A percentile compares a stretch with the other conserved stretches of the same genome.
Conservation (phyloP, 1,140 invertebrate species). For the Eumaeus atala region DNA sequence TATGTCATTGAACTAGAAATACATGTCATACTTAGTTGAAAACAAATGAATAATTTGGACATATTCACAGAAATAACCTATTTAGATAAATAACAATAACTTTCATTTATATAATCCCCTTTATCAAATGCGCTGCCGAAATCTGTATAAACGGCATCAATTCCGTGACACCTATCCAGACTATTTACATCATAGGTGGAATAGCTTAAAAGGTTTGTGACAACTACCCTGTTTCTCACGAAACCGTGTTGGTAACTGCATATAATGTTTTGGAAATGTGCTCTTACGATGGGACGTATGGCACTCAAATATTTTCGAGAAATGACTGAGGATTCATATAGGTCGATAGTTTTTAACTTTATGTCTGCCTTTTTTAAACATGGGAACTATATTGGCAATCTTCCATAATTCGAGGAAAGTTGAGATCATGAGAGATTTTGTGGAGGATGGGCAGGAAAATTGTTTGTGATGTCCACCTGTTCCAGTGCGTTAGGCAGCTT, state of each 20-base stretch:
- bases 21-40: too few relatives aligned
- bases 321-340: conserved; percentile 16
- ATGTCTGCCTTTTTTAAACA: conserved; percentile 19
- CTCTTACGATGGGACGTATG: conserved; percentile 12
- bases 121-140: conserved; percentile 21
- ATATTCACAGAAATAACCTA: too few relatives aligned
- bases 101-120: conserved; percentile 9
- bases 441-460: conserved; percentile 18
- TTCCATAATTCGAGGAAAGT: conserved; percentile 20
- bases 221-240: neutral
- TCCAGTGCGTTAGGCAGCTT: neutral
- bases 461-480: conserved; percentile 18
- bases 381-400: conserved; percentile 18
- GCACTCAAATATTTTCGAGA: conserved; percentile 14
- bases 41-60: too few relatives aligned
- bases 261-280: conserved; percentile 10
- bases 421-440: conserved; percentile 19
- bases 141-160: conserved; percentile 22
- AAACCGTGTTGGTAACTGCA: conserved; percentile 21
- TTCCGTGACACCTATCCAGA: conserved; percentile 10
- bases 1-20: too few relatives aligned
- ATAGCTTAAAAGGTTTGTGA: conserved; percentile 16
- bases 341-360: conserved; percentile 22
- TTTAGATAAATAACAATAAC: too few relatives aligned
- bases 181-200: neutral